Evolutionary conservation across 1,140 invertebrate genomes (phyloP), one percentile per base, ranked within the genome.

Genomic region (fruit fly (Drosophila melanogaster)): DNA sequence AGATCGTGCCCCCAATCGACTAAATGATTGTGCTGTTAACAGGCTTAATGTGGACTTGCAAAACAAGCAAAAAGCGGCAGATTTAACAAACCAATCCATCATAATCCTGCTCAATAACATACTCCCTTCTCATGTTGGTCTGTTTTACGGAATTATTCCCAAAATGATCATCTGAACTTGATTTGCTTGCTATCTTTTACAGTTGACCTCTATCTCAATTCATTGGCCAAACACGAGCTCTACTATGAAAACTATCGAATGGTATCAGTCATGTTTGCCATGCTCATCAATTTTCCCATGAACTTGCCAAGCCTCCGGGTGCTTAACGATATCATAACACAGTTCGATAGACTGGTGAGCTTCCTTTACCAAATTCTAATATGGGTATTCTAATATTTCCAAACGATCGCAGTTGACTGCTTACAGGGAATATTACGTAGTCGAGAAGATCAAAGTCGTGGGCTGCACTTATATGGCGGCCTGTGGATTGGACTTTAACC

Each of bases 381-480:
- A 14, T 17, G 14, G 1, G 19, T 14, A 11, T 26, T 8, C 4
- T 12, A 14, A 15, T 10, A 26, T 1, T 12, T 5, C 0, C 10
- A 7, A 30, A 10, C 1, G 0, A 38, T 44, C 30, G 7, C 33
- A 77, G 74, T 33, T 77, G 15, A 6, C 17, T 5, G 26, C 30
- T 8, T 87, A 87, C 51, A 83, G 44, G 3, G 61, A 77, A 7
- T 61, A 66, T 41, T 83, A 50, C 19, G 7, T 66, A 11, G 83
- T 87, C 5, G 97, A 98, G 86, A 98, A 98, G 93, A 98, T 99
- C 10, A 99, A 99, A 93, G 96, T 98, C 43, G 97, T 98, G 38
- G 95, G 97, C 19, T 97, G 96, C 92, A 98, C 97, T 0, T 98
- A 98, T 85, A 98, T 98, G 97, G 97, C 97, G 5, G 98, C 97